Evolutionary conservation across 2,113 vertebrate genomes (phyloP).

Genomic region (Bucco capensis): DNA sequence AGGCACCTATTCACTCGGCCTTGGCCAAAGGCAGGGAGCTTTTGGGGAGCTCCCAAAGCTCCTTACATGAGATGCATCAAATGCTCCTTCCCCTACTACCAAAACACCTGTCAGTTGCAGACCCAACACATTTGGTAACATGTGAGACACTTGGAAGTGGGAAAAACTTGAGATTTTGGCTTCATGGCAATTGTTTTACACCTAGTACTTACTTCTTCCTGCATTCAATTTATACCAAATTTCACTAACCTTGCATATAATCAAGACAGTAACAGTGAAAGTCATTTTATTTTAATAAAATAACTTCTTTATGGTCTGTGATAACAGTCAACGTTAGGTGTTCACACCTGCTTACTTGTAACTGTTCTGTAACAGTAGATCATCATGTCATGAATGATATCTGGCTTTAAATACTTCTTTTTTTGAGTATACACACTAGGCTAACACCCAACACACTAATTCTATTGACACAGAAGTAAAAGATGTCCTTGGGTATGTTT

Average conservation of each 20-base stretch:
- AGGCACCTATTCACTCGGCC: too few relatives aligned
- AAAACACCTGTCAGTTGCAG: too few relatives aligned
- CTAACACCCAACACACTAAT: background rate
- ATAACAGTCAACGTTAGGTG: background rate
- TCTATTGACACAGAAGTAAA: conserved; percentile 22
- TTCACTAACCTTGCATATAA: background rate
- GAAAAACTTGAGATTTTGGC: background rate
- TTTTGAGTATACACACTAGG: background rate
- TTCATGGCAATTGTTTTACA: background rate
- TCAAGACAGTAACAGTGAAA: background rate
- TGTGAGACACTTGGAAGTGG: background rate
- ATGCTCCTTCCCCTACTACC: too few relatives aligned
- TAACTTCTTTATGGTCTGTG: background rate
- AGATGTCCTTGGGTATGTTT: conserved; percentile 11
- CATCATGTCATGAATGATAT: background rate
- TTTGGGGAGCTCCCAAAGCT: too few relatives aligned
- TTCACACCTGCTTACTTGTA: background rate
- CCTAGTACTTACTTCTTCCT: background rate
- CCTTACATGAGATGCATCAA: too few relatives aligned
- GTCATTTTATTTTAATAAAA: background rate
- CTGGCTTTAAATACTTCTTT: background rate
- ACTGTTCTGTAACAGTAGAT: background rate
- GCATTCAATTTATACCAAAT: background rate
- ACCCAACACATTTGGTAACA: background rate
- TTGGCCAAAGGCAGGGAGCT: too few relatives aligned